phyloP scores from a whole-genome alignment of 1,140 invertebrate species.

The Cryptotermes secundus region DNA sequence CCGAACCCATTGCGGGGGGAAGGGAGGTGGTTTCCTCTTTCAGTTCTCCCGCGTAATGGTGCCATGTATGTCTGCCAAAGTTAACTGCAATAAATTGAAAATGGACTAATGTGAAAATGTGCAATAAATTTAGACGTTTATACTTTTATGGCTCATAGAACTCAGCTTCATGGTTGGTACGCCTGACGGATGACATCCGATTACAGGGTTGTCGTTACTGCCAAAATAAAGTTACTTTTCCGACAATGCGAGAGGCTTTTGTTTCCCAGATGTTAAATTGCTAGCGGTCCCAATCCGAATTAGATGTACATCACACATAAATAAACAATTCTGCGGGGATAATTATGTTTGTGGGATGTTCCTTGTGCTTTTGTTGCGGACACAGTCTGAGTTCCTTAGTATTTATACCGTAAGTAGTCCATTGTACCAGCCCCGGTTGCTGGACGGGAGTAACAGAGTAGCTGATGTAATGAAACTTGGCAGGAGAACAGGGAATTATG shows the following conservation, averaged over 20 bases:
- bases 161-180: neutral
- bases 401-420: no score
- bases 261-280: no score
- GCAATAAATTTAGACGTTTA: neutral
- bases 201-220: neutral
- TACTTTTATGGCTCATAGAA: neutral
- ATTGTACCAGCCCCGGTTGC: no score
- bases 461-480: no score
- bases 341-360: no score
- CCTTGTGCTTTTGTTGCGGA: no score
- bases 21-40: neutral
- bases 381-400: no score
- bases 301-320: no score
- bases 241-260: neutral
- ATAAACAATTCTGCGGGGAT: no score
- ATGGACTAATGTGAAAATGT: neutral
- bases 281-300: no score
- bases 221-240: neutral
- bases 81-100: neutral
- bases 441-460: no score
- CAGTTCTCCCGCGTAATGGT: neutral
- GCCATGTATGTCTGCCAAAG: neutral
- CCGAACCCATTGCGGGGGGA: neutral
- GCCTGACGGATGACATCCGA: neutral
- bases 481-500: no score